Conservation (phyloP, 2,113 vertebrate species). For the Psilopsiagon aurifrons region DNA sequence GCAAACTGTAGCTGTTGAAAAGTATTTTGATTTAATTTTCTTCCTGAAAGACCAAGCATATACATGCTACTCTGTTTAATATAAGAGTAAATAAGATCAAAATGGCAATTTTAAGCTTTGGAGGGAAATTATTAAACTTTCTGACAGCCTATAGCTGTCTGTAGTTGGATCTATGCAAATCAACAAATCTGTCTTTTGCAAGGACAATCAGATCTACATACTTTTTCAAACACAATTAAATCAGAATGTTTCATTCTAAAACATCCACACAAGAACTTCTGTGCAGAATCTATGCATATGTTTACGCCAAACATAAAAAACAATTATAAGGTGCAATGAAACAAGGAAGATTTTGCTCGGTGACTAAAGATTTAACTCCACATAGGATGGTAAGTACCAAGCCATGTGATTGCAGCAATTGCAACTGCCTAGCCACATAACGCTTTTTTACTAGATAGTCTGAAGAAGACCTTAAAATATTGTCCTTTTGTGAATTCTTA, state of each 20-base stretch:
- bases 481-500: neutral
- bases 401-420: rapidly evolving
- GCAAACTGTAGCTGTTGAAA: neutral
- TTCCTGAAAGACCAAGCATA: neutral
- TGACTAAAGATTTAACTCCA: neutral
- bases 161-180: neutral
- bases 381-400: neutral
- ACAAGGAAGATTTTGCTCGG: neutral
- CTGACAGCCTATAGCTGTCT: neutral
- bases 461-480: neutral
- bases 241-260: neutral
- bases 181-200: neutral
- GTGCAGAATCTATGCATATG: neutral
- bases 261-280: neutral
- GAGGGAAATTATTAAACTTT: neutral
- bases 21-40: neutral
- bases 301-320: neutral
- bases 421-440: neutral
- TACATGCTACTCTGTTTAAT: neutral
- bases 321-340: neutral
- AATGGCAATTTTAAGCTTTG: neutral
- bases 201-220: neutral
- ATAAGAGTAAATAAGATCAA: neutral
- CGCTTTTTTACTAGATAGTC: neutral
- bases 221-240: neutral